phyloP scores from a whole-genome alignment of 2,113 vertebrate species.

The Daphoenositta chrysoptera region DNA sequence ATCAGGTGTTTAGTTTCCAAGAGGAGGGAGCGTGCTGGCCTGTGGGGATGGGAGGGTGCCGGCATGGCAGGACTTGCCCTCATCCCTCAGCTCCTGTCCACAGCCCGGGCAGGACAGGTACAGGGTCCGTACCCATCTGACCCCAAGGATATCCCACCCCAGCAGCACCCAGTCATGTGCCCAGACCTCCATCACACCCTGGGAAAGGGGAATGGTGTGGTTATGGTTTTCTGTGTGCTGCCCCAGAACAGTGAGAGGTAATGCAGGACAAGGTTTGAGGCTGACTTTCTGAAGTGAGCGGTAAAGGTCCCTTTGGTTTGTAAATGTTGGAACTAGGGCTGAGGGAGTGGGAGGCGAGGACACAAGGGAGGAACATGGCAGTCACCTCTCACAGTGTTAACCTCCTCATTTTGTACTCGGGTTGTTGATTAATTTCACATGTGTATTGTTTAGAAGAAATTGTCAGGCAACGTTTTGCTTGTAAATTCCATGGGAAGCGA shows the following conservation, averaged over 20 bases:
- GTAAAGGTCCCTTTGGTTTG: neutral
- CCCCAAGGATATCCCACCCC: neutral
- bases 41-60: fast-evolving
- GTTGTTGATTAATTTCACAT: fast-evolving
- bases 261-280: fast-evolving
- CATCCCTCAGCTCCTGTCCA: neutral
- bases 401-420: neutral
- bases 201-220: neutral
- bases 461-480: fast-evolving
- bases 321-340: neutral
- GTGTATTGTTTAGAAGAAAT: neutral
- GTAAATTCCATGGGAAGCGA: neutral
- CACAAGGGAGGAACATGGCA: fast-evolving
- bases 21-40: fast-evolving
- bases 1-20: neutral
- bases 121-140: neutral
- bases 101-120: neutral
- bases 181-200: fast-evolving
- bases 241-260: neutral
- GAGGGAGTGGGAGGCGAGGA: neutral
- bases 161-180: neutral
- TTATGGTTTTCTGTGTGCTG: fast-evolving
- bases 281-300: neutral
- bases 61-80: neutral
- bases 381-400: neutral